Percentiles rank a stretch among this genome's conserved stretches.
Evolutionary conservation across 2,797 vertebrate genomes (phyloP).

Genomic region (Manis javanica): DNA sequence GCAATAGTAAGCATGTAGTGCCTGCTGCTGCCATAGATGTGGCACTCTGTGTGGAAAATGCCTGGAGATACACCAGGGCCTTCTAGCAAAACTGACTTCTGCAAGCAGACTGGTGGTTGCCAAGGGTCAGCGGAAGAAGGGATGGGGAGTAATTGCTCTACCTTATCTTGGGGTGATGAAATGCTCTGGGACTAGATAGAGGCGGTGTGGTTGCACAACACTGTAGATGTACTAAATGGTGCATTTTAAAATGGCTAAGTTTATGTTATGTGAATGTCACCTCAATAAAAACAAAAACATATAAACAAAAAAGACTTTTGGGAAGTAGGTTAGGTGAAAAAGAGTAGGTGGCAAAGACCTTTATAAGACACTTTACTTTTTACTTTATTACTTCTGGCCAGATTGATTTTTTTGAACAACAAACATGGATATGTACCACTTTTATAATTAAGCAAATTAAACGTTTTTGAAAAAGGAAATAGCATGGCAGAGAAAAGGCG

Average conservation of each 20-base stretch:
- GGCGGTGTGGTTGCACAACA: too few species aligned
- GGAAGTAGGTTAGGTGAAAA: neutral
- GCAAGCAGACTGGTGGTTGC: neutral
- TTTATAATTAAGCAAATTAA: slow-evolving; percentile 17
- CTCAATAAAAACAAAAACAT: neutral
- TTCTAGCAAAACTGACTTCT: neutral
- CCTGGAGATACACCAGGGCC: rapidly evolving
- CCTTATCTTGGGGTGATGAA: neutral
- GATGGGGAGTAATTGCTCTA: rapidly evolving
- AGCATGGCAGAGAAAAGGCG: neutral
- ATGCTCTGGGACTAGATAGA: neutral
- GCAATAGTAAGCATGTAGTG: neutral
- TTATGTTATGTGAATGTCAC: neutral
- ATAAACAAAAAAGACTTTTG: neutral
- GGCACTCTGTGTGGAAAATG: neutral
- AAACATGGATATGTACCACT: neutral
- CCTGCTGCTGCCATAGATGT: rapidly evolving
- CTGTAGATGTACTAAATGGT: neutral
- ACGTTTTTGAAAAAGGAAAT: slow-evolving; percentile 18
- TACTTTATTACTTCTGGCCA: slow-evolving; percentile 25
- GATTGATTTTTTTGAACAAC: neutral
- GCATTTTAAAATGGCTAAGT: neutral
- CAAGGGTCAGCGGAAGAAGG: neutral
- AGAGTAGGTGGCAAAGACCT: neutral
- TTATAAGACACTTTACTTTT: neutral